Evolutionary conservation across 2,888 invertebrate genomes (phyloP), one percentile per base, ranked within the genome.

Genomic region (Xylophagus ater): DNA sequence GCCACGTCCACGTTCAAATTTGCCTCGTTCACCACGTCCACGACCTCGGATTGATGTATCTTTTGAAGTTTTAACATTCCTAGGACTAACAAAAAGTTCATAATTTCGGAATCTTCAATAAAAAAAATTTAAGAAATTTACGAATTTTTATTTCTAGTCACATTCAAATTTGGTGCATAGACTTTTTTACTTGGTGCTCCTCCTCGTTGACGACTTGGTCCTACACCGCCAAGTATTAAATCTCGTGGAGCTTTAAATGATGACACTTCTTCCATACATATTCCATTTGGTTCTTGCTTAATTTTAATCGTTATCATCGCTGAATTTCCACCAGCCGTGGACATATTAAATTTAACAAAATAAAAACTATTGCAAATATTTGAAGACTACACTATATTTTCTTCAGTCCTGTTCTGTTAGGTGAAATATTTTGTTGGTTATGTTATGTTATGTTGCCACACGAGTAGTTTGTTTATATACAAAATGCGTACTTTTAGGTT

Each of bases 111-210:
- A n/a, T n/a, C n/a, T n/a, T n/a, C n/a, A n/a, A n/a, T n/a, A n/a
- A n/a, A n/a, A n/a, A n/a, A n/a, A n/a, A n/a, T n/a, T n/a, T 14
- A 19, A 10, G 10, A n/a, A n/a, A 53, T 62, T 60, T 48, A 65
- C 65, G 54, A 44, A 49, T 69, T 74, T 55, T 74, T 76, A 54
- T 74, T 75, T 37, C 76, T 67, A 36, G 71, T 61, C 1, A 71
- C 74, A 53, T 75, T 75, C 34, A 76, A 59, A 53, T 76, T 76
- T 4, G 76, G 76, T 2, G 66, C 65, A 48, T 74, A 76, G 2
- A 73, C 68, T 55, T 74, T 75, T 56, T 74, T 75, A 46, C 60
- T 67, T 0, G 46, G 39, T 7, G 34, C 68, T 12, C 66, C 69
- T 2, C 48, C 46, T 12, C 47, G 45, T 17, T 46, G 42, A 6